phyloP scores from a whole-genome alignment of 2,888 invertebrate species.

The Meloe dianella region DNA sequence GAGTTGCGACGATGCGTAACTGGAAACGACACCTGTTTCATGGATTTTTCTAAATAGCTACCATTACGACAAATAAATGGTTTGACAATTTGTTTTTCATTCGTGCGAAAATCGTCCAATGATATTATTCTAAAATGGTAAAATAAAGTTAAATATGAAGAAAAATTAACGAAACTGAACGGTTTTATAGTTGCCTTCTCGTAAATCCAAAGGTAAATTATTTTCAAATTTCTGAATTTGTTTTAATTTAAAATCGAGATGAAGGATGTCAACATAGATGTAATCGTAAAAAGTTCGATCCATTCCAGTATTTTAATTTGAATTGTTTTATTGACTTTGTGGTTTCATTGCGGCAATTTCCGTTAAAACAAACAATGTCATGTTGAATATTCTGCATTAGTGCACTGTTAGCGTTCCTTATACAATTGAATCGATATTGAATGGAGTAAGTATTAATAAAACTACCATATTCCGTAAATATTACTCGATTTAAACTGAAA shows the following conservation, averaged over 20 bases:
- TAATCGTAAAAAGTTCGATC: background rate
- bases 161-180: too few relatives aligned
- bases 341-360: background rate
- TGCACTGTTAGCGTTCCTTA: too few relatives aligned
- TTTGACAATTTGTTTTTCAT: background rate
- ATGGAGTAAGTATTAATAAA: too few relatives aligned
- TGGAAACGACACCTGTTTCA: slow-evolving; percentile 39
- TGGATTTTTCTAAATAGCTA: slow-evolving; percentile 27
- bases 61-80: background rate
- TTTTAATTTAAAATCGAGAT: background rate
- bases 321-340: background rate
- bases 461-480: too few relatives aligned
- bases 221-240: background rate
- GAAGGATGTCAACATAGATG: background rate
- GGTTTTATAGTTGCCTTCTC: background rate
- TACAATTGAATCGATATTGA: too few relatives aligned
- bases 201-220: background rate
- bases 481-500: too few relatives aligned
- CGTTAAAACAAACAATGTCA: too few relatives aligned
- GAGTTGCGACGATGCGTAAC: slow-evolving; percentile 37
- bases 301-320: background rate
- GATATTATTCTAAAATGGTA: background rate
- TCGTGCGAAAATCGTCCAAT: background rate
- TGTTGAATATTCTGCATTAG: too few relatives aligned
- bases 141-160: too few relatives aligned